Conservation (phyloP, 2,113 vertebrate genomes). For the Alouatta palliata region DNA sequence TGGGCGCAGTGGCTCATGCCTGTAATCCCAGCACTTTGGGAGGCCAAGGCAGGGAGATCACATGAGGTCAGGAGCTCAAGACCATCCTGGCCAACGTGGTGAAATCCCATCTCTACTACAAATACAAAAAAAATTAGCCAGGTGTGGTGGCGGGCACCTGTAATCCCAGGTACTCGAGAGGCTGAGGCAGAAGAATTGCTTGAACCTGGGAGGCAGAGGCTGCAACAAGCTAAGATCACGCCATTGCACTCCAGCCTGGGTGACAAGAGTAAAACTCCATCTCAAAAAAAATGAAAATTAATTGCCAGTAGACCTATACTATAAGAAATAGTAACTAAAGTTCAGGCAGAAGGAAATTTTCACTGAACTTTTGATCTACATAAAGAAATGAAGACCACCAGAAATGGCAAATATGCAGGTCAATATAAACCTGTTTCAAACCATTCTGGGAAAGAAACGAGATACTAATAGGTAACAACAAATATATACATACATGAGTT, state of each 20-base stretch:
- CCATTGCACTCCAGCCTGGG: too few relatives aligned
- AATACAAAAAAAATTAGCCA: not conserved
- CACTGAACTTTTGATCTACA: not conserved
- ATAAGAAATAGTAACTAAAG: not conserved
- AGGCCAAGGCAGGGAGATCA: not conserved
- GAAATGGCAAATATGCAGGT: not conserved
- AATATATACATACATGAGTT: not conserved
- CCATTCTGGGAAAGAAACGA: not conserved
- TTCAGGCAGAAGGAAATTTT: constrained; percentile 14
- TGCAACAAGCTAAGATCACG: not conserved
- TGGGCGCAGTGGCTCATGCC: not conserved
- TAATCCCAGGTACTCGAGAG: not conserved
- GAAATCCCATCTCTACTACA: not conserved
- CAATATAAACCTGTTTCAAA: not conserved
- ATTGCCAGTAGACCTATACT: not conserved
- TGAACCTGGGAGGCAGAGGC: not conserved
- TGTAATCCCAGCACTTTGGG: not conserved
- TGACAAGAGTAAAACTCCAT: not conserved
- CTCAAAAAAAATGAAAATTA: not conserved
- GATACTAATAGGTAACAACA: not conserved
- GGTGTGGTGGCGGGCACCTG: not conserved
- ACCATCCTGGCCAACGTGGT: not conserved
- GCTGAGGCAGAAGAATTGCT: not conserved
- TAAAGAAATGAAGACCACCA: not conserved
- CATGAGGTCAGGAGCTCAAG: not conserved